Percentiles rank a stretch among this genome's conserved stretches.
These are phyloP conservation scores for Aselliscus stoliczkanus DNA, from an alignment of 2,797 vertebrate species.

Conservation along the genomic window DNA sequence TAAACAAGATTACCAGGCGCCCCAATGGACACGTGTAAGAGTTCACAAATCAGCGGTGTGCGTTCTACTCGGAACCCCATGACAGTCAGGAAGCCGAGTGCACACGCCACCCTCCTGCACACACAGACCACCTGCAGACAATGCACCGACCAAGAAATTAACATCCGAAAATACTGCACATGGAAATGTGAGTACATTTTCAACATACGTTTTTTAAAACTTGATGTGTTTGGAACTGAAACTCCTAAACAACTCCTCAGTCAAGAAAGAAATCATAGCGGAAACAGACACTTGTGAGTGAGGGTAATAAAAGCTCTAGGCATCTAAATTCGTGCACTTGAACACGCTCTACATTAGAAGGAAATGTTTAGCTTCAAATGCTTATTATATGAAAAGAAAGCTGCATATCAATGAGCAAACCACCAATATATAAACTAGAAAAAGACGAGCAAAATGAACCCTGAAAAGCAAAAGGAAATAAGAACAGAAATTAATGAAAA, in stretches of 20 bases:
- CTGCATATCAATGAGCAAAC: neutral
- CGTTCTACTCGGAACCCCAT: neutral
- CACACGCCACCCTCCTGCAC: too few relatives aligned
- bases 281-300: neutral
- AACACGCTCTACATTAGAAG: neutral
- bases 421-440: neutral
- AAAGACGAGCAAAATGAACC: neutral
- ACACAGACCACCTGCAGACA: neutral
- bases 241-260: neutral
- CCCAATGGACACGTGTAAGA: neutral
- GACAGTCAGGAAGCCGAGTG: too few relatives aligned
- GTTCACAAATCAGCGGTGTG: neutral
- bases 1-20: neutral
- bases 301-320: neutral
- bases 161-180: neutral
- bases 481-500: slow-evolving; percentile 11
- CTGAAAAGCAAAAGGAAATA: slow-evolving; percentile 5
- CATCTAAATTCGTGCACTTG: neutral
- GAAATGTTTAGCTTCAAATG: neutral
- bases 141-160: neutral
- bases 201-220: neutral
- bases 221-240: neutral
- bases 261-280: neutral
- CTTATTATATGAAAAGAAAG: neutral
- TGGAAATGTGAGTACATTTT: neutral